Conservation (phyloP, 1,140 invertebrate species). For the Euura saliciscinereae region DNA sequence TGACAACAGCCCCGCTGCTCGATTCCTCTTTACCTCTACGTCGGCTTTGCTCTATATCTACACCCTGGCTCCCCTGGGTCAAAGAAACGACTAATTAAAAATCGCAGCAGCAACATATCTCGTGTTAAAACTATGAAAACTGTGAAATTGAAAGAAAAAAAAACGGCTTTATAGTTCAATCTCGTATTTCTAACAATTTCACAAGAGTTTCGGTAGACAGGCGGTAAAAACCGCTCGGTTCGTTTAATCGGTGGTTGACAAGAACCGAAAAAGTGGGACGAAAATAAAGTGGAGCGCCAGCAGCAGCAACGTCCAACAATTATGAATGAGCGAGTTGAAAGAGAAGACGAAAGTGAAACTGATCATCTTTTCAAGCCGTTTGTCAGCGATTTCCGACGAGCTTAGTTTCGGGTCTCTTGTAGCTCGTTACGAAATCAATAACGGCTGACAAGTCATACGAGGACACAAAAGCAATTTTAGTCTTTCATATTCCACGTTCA, state of each 20-base stretch:
- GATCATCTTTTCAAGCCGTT: background rate
- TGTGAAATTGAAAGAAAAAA: no score
- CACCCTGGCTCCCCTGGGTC: background rate
- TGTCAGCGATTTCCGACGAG: background rate
- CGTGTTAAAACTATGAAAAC: no score
- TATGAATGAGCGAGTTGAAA: background rate
- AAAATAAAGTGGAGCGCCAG: background rate
- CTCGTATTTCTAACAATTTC: no score
- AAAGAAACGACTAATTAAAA: slow-evolving; percentile 4
- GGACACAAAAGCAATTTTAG: no score
- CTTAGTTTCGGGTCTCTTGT: no score
- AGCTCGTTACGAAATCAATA: no score
- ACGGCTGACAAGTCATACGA: no score
- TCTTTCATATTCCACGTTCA: no score
- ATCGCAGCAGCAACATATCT: no score
- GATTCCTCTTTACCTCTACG: background rate
- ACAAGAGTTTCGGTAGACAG: no score
- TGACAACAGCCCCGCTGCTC: background rate
- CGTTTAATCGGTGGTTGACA: background rate
- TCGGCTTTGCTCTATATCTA: background rate
- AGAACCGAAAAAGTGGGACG: background rate
- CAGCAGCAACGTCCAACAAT: background rate
- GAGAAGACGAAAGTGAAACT: background rate
- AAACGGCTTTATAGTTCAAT: no score
- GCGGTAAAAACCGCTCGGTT: background rate